A percentile compares a stretch with the other conserved stretches of the same genome.
Evolutionary conservation across 2,797 vertebrate species (phyloP).

Genomic region (Coracias cyanogaster): DNA sequence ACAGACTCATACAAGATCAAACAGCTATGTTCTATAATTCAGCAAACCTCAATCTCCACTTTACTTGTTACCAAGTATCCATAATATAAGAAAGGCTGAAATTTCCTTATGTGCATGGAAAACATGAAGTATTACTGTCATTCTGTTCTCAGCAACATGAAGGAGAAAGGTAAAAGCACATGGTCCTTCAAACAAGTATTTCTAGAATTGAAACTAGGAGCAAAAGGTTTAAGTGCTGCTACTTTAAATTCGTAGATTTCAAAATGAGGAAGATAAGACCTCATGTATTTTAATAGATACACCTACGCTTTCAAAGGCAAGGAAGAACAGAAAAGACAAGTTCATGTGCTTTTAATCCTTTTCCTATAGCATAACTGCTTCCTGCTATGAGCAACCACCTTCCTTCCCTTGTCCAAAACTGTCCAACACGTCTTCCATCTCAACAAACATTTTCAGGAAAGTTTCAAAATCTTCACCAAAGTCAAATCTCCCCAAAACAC

Average conservation of each 20-base stretch:
- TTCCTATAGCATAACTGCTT: neutral
- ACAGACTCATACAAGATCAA: conserved; percentile 51
- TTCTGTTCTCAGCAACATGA: neutral
- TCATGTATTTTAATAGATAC: neutral
- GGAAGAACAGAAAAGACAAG: neutral
- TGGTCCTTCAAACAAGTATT: neutral
- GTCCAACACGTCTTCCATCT: neutral
- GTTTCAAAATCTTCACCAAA: neutral
- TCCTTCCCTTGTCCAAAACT: neutral
- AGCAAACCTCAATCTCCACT: conserved; percentile 37
- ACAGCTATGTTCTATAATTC: conserved; percentile 44
- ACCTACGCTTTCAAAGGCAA: neutral
- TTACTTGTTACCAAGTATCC: neutral
- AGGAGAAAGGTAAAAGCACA: neutral
- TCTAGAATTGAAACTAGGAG: neutral
- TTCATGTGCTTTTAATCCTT: neutral
- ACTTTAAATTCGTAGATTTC: neutral
- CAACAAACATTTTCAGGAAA: neutral
- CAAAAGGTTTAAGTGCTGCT: neutral
- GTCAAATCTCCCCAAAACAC: neutral
- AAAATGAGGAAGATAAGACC: neutral
- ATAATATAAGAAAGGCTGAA: neutral
- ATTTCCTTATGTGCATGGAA: neutral
- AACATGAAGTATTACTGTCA: neutral
- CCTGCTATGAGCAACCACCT: neutral